phyloP scores from a whole-genome alignment of 2,797 vertebrate genomes.

The Crocidura indochinensis region DNA sequence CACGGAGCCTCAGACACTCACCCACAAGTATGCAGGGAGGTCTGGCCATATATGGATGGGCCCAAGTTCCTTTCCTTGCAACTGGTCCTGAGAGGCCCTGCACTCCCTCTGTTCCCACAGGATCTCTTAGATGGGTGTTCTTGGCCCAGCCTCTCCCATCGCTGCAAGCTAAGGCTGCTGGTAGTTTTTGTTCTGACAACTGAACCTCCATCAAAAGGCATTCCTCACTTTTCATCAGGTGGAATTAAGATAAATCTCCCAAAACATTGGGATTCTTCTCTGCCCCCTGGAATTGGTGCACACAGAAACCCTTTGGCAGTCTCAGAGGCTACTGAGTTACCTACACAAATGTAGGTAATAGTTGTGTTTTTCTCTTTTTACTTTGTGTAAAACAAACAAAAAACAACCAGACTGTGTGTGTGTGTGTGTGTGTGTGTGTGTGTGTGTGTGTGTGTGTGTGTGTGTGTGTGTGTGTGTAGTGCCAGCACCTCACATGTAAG shows the following conservation, averaged over 20 bases:
- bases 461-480: too few relatives aligned
- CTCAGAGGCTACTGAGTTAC: background rate
- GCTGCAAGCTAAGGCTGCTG: background rate
- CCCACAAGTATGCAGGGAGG: background rate
- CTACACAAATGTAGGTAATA: too few relatives aligned
- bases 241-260: conserved; percentile 47
- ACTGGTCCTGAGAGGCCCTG: background rate
- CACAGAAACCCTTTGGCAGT: background rate
- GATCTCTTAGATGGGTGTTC: background rate
- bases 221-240: conserved; percentile 26
- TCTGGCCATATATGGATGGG: background rate
- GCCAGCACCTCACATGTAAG: too few relatives aligned
- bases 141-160: background rate
- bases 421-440: too few relatives aligned
- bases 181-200: conserved; percentile 24
- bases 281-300: background rate
- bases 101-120: background rate
- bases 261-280: background rate
- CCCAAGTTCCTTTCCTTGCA: background rate
- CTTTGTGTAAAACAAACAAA: too few relatives aligned
- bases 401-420: too few relatives aligned
- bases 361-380: too few relatives aligned
- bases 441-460: too few relatives aligned
- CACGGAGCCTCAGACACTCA: conserved; percentile 42
- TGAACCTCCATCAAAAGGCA: background rate